These are phyloP conservation scores for Bagarius yarrelli DNA, from an alignment of 2,113 vertebrate genomes.

Conservation along the genomic window DNA sequence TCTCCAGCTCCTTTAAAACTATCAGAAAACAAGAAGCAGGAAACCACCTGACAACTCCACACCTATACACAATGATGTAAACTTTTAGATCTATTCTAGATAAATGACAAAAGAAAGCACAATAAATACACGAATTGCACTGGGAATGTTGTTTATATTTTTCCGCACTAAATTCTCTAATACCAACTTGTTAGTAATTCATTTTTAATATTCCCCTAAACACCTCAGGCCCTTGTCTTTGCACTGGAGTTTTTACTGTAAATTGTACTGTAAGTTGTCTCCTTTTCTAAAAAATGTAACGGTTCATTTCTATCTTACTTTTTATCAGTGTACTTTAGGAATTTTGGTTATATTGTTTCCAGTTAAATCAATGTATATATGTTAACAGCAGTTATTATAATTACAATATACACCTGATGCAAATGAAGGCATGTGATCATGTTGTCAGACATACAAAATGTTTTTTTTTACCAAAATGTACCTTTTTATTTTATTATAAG, in stretches of 20 bases:
- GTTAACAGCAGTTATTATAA: constrained; percentile 21
- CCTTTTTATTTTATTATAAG: constrained; percentile 30
- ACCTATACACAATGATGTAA: constrained; percentile 18
- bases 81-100: constrained; percentile 23
- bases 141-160: constrained; percentile 15
- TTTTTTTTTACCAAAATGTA: constrained; percentile 3
- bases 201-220: constrained; percentile 22
- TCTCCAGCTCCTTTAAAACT: constrained; percentile 23
- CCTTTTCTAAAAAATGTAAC: constrained; percentile 6
- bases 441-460: background rate
- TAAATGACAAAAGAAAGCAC: constrained; percentile 33
- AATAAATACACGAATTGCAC: constrained; percentile 29
- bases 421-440: background rate
- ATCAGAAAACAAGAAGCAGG: constrained; percentile 9
- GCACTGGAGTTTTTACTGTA: constrained; percentile 39
- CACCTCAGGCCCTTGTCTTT: constrained; percentile 42
- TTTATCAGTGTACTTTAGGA: background rate
- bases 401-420: background rate
- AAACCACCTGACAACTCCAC: constrained; percentile 27
- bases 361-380: constrained; percentile 17
- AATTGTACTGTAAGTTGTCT: constrained; percentile 6
- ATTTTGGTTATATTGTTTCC: constrained; percentile 19
- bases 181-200: constrained; percentile 11
- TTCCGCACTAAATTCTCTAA: constrained; percentile 17
- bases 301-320: constrained; percentile 6